Evolutionary conservation across 2,113 vertebrate species (phyloP), one percentile per base, ranked within the genome.

Genomic region (Dicrurus megarhynchus): DNA sequence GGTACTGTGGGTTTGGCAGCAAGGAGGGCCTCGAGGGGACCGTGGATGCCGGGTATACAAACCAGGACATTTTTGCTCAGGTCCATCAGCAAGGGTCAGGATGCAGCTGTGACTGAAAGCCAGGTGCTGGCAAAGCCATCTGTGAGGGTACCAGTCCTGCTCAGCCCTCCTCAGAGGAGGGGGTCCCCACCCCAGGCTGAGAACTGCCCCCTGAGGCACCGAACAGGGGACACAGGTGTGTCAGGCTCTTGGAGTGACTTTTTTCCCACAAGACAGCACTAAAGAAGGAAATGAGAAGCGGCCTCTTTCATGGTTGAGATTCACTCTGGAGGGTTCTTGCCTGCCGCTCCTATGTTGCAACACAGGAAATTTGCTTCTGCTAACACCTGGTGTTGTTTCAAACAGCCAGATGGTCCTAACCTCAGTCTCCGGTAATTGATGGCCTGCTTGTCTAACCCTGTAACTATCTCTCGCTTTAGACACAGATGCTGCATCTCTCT

Each of bases 341-440:
- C 89, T 87, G 65, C 95, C 0, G 3, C 82, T 87, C 64, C 86
- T 80, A 13, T 97, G 94, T 97, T 77, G 95, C 95, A 96, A 97
- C 90, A 97, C 95, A 97, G 96, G 97, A 97, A 97, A 95, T 95
- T 95, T 97, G 95, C 89, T 89, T 96, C 94, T 95, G 92, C 93
- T 93, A 96, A 97, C 97, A 97, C 96, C 97, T 97, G 97, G 96
- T 96, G 92, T 95, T 97, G 84, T 95, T 97, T 94, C 93, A 92
- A 96, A 86, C 86, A 96, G 88, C 95, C 97, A 97, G 96, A 95
- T 97, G 97, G 94, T 84, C 83, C 90, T 88, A 96, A 96, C 97
- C 96, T 94, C 95, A 96, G 95, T 61, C 94, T 96, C 84, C 5
- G 35, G 90, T 97, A 97, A 97, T 97, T 96, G 97, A 97, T 96